A percentile compares a stretch with the other conserved stretches of the same genome.
Evolutionary conservation across 2,797 vertebrate genomes (phyloP).

Genomic region (Pseudochirops corinnae): DNA sequence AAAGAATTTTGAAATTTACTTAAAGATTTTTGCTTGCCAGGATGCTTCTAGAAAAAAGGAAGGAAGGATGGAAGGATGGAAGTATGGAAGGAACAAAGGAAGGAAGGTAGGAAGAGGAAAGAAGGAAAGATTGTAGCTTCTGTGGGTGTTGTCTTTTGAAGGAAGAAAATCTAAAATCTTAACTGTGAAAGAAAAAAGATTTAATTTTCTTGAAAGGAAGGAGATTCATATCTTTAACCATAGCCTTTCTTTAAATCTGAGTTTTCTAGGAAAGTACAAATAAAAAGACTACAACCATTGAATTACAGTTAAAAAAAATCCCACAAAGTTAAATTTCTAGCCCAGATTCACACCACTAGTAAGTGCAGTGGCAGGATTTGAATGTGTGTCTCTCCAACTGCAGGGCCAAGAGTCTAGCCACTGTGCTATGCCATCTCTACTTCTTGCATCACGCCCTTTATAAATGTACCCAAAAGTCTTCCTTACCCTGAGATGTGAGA

Average conservation of each 20-base stretch:
- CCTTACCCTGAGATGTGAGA: not conserved
- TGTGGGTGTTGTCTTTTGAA: not conserved
- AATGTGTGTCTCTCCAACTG: not conserved
- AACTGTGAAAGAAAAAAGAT: not conserved
- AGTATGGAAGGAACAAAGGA: not conserved
- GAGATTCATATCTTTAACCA: not conserved
- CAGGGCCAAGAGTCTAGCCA: not conserved
- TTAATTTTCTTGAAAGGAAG: not conserved
- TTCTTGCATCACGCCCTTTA: not conserved
- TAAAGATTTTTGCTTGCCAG: not conserved
- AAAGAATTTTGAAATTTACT: not conserved
- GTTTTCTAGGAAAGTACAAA: not conserved
- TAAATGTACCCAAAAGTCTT: not conserved
- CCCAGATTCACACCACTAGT: not conserved
- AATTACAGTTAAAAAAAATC: not conserved
- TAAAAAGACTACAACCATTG: not conserved
- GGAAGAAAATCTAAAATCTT: not conserved
- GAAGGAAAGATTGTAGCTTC: not conserved
- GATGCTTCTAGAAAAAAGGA: not conserved
- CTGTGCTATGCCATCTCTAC: not conserved
- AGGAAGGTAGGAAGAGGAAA: not conserved
- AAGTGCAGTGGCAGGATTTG: not conserved
- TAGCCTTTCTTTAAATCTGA: not conserved
- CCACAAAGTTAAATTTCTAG: not conserved
- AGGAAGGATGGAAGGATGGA: not conserved